Conservation (phyloP, 2,888 invertebrate genomes). For the Gymnoscelis rufifasciata region DNA sequence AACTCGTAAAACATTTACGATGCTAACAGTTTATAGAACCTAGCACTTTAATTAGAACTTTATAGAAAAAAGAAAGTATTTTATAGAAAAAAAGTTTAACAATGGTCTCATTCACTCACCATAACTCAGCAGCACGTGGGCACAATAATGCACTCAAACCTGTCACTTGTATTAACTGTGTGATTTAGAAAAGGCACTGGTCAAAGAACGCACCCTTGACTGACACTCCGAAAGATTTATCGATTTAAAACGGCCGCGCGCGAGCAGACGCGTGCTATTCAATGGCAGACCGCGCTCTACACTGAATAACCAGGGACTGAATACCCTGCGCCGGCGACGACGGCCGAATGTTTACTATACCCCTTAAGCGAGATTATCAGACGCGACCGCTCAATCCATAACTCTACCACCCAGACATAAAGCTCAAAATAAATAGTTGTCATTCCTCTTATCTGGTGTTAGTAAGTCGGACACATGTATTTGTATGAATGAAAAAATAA, state of each 20-base stretch:
- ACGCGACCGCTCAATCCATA: slow-evolving; percentile 38
- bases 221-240: slow-evolving; percentile 45
- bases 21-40: slow-evolving; percentile 45
- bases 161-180: slow-evolving; percentile 36
- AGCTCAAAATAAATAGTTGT: slow-evolving; percentile 26
- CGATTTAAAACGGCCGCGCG: slow-evolving; percentile 55
- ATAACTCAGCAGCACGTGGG: slow-evolving; percentile 59
- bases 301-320: slow-evolving; percentile 55
- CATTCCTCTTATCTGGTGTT: slow-evolving; percentile 62
- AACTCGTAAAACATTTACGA: slow-evolving; percentile 59
- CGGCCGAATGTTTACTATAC: slow-evolving; percentile 63
- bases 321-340: slow-evolving; percentile 52
- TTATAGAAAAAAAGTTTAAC: slow-evolving; percentile 58
- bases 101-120: slow-evolving; percentile 73
- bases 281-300: slow-evolving; percentile 56
- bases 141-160: slow-evolving; percentile 47
- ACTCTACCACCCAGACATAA: slow-evolving; percentile 29
- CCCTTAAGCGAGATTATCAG: slow-evolving; percentile 65
- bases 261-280: slow-evolving; percentile 55
- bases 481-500: slow-evolving; percentile 76
- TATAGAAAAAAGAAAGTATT: slow-evolving; percentile 58
- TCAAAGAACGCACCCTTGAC: slow-evolving; percentile 53
- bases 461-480: slow-evolving; percentile 71
- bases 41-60: slow-evolving; percentile 62
- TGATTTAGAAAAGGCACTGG: slow-evolving; percentile 46